phyloP scores from a whole-genome alignment of 2,888 invertebrate genomes.

The Hyles lineata region DNA sequence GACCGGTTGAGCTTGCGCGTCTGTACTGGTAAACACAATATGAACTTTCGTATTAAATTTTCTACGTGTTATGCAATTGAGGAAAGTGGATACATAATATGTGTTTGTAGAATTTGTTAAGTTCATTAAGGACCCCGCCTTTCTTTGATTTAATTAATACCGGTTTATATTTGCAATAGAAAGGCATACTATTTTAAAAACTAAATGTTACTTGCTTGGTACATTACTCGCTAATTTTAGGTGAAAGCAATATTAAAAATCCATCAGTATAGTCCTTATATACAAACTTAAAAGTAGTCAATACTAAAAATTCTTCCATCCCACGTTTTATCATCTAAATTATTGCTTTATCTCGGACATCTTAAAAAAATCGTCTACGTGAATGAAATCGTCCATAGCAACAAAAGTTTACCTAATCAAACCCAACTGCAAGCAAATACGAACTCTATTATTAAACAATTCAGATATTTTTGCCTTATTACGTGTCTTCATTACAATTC shows the following conservation, averaged over 20 bases:
- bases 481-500: constrained; percentile 26
- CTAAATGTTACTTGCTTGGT: no score
- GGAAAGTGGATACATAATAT: neutral
- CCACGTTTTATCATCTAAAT: neutral
- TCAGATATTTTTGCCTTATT: constrained; percentile 9
- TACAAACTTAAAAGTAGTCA: no score
- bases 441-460: neutral
- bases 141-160: no score
- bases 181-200: no score
- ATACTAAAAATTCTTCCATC: no score
- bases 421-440: neutral
- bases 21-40: constrained; percentile 41
- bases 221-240: no score
- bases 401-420: constrained; percentile 6
- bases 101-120: neutral
- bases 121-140: no score
- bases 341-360: neutral
- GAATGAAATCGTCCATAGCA: neutral
- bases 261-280: no score
- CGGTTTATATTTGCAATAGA: no score
- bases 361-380: neutral
- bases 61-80: constrained; percentile 5
- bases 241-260: no score
- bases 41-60: constrained; percentile 20
- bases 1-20: constrained; percentile 55